Evolutionary conservation across 2,797 vertebrate genomes (phyloP).

Genomic region (Melanotaenia nigrans): DNA sequence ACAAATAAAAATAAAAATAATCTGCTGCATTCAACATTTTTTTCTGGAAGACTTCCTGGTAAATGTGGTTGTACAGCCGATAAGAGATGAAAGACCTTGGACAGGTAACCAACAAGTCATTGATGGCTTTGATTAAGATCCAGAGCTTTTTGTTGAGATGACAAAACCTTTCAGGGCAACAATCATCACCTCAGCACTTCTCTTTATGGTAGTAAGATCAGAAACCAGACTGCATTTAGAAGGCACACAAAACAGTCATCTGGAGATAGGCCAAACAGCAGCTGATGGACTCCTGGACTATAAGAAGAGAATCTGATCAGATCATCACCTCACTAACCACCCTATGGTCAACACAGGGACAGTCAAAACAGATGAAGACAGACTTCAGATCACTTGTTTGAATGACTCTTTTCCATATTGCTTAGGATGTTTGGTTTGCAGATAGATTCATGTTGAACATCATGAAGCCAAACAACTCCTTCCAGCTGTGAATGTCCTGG

Average conservation of each 20-base stretch:
- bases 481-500: not conserved
- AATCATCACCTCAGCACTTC: not conserved
- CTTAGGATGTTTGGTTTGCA: too few species aligned
- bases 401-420: too few species aligned
- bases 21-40: too few species aligned
- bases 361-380: not conserved
- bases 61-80: too few species aligned
- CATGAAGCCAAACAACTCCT: too few species aligned
- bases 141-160: not conserved
- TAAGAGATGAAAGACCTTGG: not conserved
- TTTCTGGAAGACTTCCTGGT: too few species aligned
- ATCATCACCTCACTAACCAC: not conserved
- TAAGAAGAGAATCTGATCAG: not conserved
- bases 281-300: not conserved
- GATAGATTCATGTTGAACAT: too few species aligned
- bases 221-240: not conserved
- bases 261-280: not conserved
- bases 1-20: not conserved
- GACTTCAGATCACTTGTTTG: too few species aligned
- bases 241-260: not conserved
- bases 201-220: not conserved
- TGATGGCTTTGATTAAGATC: not conserved
- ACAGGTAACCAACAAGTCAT: not conserved
- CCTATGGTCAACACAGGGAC: not conserved
- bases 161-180: not conserved